phyloP scores from a whole-genome alignment of 2,113 vertebrate species.

The Paraplagusia blochii region DNA sequence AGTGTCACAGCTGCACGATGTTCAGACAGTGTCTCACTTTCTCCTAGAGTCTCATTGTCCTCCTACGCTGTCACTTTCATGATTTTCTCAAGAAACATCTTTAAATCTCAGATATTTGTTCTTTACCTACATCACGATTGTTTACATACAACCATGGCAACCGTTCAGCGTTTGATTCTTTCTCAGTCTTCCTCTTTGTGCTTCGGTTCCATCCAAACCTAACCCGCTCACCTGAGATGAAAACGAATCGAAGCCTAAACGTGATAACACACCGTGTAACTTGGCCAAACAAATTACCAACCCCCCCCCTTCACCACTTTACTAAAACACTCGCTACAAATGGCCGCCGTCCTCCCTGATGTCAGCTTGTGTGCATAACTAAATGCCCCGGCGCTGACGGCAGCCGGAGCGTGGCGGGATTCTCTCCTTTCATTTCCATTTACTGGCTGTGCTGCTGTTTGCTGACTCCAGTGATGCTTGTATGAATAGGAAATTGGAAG shows the following conservation, averaged over 20 bases:
- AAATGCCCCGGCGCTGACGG: constrained; percentile 50
- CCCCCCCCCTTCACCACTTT: constrained; percentile 41
- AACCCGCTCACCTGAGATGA: constrained; percentile 54
- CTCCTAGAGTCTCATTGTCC: too few relatives aligned
- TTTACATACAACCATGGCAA: too few relatives aligned
- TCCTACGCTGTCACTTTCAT: too few relatives aligned
- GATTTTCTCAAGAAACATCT: too few relatives aligned
- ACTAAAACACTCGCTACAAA: constrained; percentile 35
- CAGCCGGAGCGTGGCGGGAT: constrained; percentile 32
- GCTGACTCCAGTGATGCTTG: constrained; percentile 50
- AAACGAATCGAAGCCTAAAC: constrained; percentile 56
- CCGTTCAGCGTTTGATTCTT: constrained; percentile 41
- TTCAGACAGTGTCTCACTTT: too few relatives aligned
- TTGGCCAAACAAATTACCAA: constrained; percentile 64
- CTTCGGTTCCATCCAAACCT: constrained; percentile 55
- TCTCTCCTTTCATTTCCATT: constrained; percentile 49
- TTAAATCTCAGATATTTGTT: too few relatives aligned
- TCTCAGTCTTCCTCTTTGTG: constrained; percentile 36
- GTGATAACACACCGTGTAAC: constrained; percentile 69
- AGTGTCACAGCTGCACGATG: too few relatives aligned
- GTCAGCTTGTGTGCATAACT: constrained; percentile 43
- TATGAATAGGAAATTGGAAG: constrained; percentile 58
- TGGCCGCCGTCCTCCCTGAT: constrained; percentile 47
- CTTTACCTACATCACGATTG: too few relatives aligned
- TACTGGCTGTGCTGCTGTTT: constrained; percentile 30